A percentile compares a stretch with the other conserved stretches of the same genome.
Conservation (phyloP, 2,888 invertebrate species). For the Calameuta idolon region DNA sequence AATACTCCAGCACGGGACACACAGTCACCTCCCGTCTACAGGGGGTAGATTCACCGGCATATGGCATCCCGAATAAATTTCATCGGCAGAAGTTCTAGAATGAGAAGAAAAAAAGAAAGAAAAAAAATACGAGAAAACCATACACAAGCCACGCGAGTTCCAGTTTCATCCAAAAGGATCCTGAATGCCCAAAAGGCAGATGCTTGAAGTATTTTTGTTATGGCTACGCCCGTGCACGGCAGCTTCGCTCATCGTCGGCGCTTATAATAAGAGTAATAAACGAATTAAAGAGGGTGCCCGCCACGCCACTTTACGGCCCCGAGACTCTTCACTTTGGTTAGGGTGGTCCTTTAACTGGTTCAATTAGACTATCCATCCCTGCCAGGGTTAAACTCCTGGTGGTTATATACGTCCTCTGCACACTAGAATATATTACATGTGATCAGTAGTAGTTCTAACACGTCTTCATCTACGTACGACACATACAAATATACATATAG, state of each 20-base stretch:
- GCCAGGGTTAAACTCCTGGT: background rate
- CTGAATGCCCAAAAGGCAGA: constrained; percentile 4
- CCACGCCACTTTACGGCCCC: constrained; percentile 34
- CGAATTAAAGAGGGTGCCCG: constrained; percentile 42
- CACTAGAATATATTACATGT: background rate
- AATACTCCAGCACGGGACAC: constrained; percentile 11
- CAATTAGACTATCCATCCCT: constrained; percentile 39
- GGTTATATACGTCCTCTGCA: background rate
- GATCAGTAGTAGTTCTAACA: background rate
- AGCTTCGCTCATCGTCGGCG: constrained; percentile 18
- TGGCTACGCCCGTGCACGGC: constrained; percentile 19
- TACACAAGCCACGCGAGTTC: background rate
- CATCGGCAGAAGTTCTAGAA: background rate
- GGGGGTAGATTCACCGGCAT: constrained; percentile 54
- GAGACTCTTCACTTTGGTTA: constrained; percentile 27
- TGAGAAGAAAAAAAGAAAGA: background rate
- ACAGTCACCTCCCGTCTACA: constrained; percentile 14
- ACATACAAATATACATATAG: background rate
- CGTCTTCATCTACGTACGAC: background rate
- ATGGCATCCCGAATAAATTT: constrained; percentile 33
- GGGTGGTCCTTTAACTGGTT: constrained; percentile 50
- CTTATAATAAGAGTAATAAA: constrained; percentile 46
- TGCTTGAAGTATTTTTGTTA: background rate
- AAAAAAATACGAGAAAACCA: background rate
- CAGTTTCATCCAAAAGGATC: background rate